Conservation (phyloP, 2,797 vertebrate species). For the Chrysocyon brachyurus region DNA sequence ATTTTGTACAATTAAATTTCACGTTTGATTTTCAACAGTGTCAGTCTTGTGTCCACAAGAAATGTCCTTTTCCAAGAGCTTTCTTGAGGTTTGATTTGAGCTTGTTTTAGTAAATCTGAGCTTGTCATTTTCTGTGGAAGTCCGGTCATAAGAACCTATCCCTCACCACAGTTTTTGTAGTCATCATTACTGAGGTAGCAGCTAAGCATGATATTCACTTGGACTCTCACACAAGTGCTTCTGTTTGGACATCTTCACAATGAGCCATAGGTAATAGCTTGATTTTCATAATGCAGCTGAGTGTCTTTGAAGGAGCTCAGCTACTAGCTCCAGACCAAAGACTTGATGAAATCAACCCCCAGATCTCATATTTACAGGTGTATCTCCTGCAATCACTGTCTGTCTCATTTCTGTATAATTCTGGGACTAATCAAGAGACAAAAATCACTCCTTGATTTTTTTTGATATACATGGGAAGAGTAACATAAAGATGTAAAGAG, state of each 20-base stretch:
- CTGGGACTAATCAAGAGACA: neutral
- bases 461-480: neutral
- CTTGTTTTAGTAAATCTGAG: neutral
- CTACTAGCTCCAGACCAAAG: neutral
- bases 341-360: neutral
- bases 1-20: neutral
- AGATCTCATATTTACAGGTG: neutral
- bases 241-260: neutral
- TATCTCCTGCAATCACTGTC: neutral
- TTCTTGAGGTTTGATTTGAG: neutral
- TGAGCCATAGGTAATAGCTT: neutral
- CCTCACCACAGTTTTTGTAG: neutral
- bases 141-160: neutral
- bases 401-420: neutral
- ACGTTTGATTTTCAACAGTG: neutral
- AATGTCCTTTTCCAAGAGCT: neutral
- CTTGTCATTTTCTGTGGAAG: neutral
- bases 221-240: neutral
- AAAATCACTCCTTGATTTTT: neutral
- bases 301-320: neutral
- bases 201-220: neutral
- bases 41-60: neutral
- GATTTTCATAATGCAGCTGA: neutral
- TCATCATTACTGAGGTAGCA: neutral
- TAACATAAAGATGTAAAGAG: neutral